Evolutionary conservation across 2,888 invertebrate genomes (phyloP).

Genomic region (Choreutis nemorana): DNA sequence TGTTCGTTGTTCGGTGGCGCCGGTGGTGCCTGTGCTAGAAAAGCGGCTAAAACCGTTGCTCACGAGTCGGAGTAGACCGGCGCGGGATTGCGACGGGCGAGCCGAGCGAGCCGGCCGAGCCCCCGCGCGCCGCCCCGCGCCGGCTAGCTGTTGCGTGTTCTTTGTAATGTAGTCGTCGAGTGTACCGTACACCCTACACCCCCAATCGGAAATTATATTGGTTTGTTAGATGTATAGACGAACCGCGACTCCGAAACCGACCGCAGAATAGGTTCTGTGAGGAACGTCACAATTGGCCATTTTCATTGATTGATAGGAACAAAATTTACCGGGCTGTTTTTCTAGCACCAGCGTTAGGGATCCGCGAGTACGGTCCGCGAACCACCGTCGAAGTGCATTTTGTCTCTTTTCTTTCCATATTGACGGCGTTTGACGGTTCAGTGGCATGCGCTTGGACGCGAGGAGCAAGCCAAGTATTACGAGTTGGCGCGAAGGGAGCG

Average conservation of each 20-base stretch:
- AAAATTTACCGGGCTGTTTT: constrained; percentile 72
- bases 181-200: constrained; percentile 50
- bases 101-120: constrained; percentile 3
- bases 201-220: constrained; percentile 60
- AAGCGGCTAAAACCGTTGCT: constrained; percentile 53
- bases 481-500: constrained; percentile 98
- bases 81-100: constrained; percentile 15
- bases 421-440: constrained; percentile 65
- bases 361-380: constrained; percentile 28
- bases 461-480: constrained; percentile 99
- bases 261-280: constrained; percentile 68
- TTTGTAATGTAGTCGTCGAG: constrained; percentile 64
- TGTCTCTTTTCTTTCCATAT: constrained; percentile 65
- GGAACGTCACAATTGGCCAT: constrained; percentile 62
- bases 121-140: constrained; percentile 18
- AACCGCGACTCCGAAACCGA: constrained; percentile 49
- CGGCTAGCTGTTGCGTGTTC: constrained; percentile 48
- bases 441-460: constrained; percentile 99
- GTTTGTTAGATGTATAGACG: constrained; percentile 62
- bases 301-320: constrained; percentile 48
- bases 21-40: constrained; percentile 59
- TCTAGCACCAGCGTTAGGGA: constrained; percentile 72
- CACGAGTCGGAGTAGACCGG: constrained; percentile 22
- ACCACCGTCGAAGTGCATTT: constrained; percentile 58
- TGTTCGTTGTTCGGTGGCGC: constrained; percentile 28